Base-by-base conservation (phyloP, 2,113 vertebrate species). In the Muntiacus muntjak region DNA sequence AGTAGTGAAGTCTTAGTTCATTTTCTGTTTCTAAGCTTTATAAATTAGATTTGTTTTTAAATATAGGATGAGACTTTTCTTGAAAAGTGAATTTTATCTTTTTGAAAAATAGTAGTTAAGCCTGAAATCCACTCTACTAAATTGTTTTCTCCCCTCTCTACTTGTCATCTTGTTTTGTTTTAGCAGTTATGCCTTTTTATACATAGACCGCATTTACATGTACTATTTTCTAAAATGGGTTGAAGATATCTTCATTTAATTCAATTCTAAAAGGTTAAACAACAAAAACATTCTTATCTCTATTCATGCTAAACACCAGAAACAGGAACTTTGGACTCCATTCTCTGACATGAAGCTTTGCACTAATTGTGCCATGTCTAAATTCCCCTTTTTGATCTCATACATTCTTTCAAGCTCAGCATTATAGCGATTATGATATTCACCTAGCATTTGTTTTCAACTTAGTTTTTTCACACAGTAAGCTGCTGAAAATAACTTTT, bases 171-270 rank as follows among this genome's bases (percentile, higher is more conserved):
- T 81, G 71, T 74, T 96, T 83, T 45, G 55, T 6, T 76, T 92
- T 79, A 83, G 89, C 28, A 57, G 6, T 33, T 45, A 58, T 13
- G 28, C 28, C 45, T 71, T 90, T 89, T 90, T 45, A 60, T 8
- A 86, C 1, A 15, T 11, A 87, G 14, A 87, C 7, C 30, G 8
- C 8, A 87, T 57, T 81, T 83, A 76, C 4, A 81, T 45, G n/a
- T 54, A 43, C 55, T 55, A 23, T 40, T 92, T 62, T 43, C 47
- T 54, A 28, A 95, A 96, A 82, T 50, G 33, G 26, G 7, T 33
- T 92, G 25, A 95, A 97, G 43, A 79, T 28, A 89, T 21, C 15
- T 94, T 83, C 83, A 71, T 76, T 85, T 83, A 91, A 92, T 47
- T 93, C 19, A 95, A 3, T 84, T 94, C 52, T 81, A 33, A 6